Conservation (phyloP, 1,140 invertebrate species). For the Dendrolimus punctatus region DNA sequence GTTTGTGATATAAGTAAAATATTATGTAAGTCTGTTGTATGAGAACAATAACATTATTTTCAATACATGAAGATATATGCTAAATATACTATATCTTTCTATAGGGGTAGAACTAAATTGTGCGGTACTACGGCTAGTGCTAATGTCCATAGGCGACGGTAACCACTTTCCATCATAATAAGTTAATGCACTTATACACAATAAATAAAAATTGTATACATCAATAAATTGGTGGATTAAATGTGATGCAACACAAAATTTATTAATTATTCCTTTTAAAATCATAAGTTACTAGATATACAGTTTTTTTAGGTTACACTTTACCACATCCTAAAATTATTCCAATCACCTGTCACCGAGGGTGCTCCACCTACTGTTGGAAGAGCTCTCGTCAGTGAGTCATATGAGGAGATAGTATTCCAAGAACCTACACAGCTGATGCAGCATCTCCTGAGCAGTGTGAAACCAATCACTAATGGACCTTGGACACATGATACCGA, state of each 20-base stretch:
- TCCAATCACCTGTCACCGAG: slow-evolving; percentile 81
- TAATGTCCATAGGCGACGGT: too few relatives aligned
- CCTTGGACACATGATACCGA: slow-evolving; percentile 91
- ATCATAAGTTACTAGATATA: slow-evolving; percentile 1
- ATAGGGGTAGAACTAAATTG: too few relatives aligned
- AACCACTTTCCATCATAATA: too few relatives aligned
- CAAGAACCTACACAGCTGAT: slow-evolving; percentile 95
- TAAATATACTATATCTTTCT: too few relatives aligned
- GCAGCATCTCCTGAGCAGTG: slow-evolving; percentile 88
- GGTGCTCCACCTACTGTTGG: slow-evolving; percentile 75
- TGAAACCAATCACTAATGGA: slow-evolving; percentile 82
- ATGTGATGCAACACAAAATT: not conserved
- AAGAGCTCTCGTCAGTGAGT: slow-evolving; percentile 92
- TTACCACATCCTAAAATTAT: slow-evolving; percentile 96
- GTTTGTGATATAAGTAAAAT: not conserved
- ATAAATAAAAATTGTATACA: too few relatives aligned
- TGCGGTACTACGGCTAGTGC: too few relatives aligned
- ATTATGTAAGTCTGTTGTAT: too few relatives aligned
- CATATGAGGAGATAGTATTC: slow-evolving; percentile 98
- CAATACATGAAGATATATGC: too few relatives aligned
- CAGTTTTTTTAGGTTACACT: slow-evolving; percentile 85
- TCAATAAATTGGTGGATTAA: too few relatives aligned
- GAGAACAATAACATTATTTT: too few relatives aligned
- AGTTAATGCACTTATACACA: too few relatives aligned
- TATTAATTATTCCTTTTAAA: not conserved